phyloP scores from a whole-genome alignment of 2,797 vertebrate species.

The Liasis olivaceus region DNA sequence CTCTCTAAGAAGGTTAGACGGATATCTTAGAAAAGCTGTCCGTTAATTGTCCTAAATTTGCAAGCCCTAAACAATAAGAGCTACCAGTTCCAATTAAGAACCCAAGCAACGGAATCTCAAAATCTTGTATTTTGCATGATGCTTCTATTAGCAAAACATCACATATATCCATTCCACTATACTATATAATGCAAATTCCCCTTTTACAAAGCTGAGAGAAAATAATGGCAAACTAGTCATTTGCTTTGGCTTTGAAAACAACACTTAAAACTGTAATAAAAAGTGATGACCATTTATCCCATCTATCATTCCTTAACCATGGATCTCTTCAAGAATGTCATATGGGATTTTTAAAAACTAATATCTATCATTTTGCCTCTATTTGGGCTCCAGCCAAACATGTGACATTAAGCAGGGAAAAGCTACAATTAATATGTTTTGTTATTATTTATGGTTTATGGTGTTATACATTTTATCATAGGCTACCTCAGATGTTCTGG shows the following conservation, averaged over 20 bases:
- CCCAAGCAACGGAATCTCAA: background rate
- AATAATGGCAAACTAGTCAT: constrained; percentile 3
- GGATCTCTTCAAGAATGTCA: constrained; percentile 21
- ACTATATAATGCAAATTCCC: background rate
- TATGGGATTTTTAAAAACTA: constrained; percentile 59
- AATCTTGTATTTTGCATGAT: background rate
- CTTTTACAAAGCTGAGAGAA: background rate
- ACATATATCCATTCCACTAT: background rate
- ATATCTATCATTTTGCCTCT: constrained; percentile 65
- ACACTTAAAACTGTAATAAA: constrained; percentile 34
- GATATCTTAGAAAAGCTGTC: background rate
- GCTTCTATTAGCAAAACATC: background rate
- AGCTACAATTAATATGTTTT: constrained; percentile 48
- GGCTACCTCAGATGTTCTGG: constrained; percentile 45
- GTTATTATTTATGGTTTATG: background rate
- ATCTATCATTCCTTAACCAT: constrained; percentile 30
- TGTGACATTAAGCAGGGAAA: constrained; percentile 59
- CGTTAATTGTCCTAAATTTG: background rate
- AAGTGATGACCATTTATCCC: constrained; percentile 34
- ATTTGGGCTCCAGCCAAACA: constrained; percentile 66
- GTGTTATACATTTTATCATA: background rate
- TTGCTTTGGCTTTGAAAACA: constrained; percentile 3
- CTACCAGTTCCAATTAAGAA: constrained; percentile 50
- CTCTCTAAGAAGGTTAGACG: background rate
- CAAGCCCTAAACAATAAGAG: background rate